A percentile compares a stretch with the other conserved stretches of the same genome.
These are phyloP conservation scores for Helicoverpa zea DNA, from an alignment of 1,140 invertebrate genomes.

Conservation along the genomic window DNA sequence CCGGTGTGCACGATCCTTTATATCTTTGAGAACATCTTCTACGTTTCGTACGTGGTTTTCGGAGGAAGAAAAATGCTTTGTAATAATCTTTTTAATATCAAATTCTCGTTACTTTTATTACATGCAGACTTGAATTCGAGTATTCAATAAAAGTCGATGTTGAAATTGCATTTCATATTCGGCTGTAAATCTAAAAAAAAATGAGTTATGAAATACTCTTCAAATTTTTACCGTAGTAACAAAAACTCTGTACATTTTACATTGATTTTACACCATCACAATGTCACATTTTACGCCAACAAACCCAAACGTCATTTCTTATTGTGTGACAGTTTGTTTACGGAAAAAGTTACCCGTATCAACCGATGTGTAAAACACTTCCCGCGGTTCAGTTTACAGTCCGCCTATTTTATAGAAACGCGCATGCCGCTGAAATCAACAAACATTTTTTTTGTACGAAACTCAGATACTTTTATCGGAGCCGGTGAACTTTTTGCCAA, in stretches of 20 bases:
- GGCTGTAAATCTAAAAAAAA: too few species aligned
- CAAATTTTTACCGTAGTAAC: too few species aligned
- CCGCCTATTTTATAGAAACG: neutral
- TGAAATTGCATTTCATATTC: slow-evolving; percentile 2
- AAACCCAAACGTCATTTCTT: neutral
- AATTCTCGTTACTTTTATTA: slow-evolving; percentile 29
- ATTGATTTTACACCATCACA: too few species aligned
- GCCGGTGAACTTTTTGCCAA: neutral
- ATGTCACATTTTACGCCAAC: too few species aligned
- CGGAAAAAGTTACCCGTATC: neutral
- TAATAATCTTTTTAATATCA: slow-evolving; percentile 42
- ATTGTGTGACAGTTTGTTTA: neutral
- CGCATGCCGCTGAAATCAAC: neutral
- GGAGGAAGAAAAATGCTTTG: slow-evolving; percentile 29
- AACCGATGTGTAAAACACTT: slow-evolving; percentile 1
- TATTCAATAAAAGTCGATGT: slow-evolving; percentile 4
- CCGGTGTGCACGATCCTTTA: slow-evolving; percentile 3
- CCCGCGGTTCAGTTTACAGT: neutral
- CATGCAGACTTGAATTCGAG: slow-evolving; percentile 16
- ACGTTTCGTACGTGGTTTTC: slow-evolving; percentile 41
- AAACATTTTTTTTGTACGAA: slow-evolving; percentile 3
- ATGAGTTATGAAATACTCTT: too few species aligned
- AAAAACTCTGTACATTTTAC: too few species aligned
- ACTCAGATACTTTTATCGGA: neutral
- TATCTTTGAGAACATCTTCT: slow-evolving; percentile 24